Base-by-base conservation (phyloP, 1,140 invertebrate genomes). In the Drosophila nebulosa region DNA sequence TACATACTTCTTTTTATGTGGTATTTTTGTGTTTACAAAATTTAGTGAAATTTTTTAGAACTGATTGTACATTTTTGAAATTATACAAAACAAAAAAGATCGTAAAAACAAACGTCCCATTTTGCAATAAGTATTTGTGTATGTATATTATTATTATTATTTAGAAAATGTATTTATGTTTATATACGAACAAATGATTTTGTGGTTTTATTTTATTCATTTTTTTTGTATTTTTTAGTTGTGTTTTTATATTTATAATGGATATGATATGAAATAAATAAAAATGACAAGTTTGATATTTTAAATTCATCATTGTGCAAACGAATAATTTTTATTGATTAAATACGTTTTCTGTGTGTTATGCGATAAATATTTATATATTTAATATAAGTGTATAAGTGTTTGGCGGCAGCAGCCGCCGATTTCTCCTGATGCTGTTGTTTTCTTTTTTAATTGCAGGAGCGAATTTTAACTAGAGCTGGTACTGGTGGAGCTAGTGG, bases 321-420 rank as follows among this genome's bases (percentile, higher is more conserved):
- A 88, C 83, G 79, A 88, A 83, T 83, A 88, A 88, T 88, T 88
- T 73, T 88, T 88, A 88, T 88, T 88, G 84, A 79, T 88, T 88
- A 79, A 83, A 83, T 88, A 86, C 60, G 52, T 14, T 16, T 3
- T 16, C 2, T 52, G 16, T 50, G 42, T 52, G 50, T 55, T 64
- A 74, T 52, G 65, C 79, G 80, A 79, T 85, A 88, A 78, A 86
- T 86, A 86, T 78, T 69, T 75, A 66, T 69, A 36, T 75, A 61
- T 75, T 46, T 50, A 59, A 36, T 64, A 74, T 74, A 64, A 32
- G 59, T 64, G 55, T 68, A 64, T 64, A 57, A 64, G 30, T 35
- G 36, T 24, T 32, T 32, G 9, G 27, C 68, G 79, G 65, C 64
- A 27, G 51, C 53, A 36, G 24, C 18, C 60, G 60, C 53, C 39